phyloP scores from a whole-genome alignment of 2,888 invertebrate species.

The Torymus tubicola region DNA sequence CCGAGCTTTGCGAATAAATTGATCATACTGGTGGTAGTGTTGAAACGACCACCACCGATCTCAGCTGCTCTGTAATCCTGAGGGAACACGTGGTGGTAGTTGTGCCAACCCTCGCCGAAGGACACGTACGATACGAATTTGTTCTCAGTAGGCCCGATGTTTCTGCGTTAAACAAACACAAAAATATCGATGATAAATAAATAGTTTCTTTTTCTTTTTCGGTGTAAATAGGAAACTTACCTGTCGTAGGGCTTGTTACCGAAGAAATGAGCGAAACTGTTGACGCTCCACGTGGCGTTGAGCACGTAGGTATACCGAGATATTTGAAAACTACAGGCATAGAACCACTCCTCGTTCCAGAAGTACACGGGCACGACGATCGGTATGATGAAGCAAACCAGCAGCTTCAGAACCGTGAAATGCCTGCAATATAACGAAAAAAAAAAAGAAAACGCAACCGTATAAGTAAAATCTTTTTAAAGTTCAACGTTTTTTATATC shows the following conservation, averaged over 20 bases:
- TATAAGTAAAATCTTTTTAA: background rate
- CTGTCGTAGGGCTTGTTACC: slow-evolving; percentile 71
- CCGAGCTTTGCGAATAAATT: slow-evolving; percentile 54
- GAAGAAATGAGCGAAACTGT: slow-evolving; percentile 79
- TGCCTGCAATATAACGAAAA: slow-evolving; percentile 66
- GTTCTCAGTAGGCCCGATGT: slow-evolving; percentile 52
- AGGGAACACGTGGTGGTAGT: slow-evolving; percentile 55
- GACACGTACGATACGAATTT: slow-evolving; percentile 39
- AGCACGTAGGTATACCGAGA: slow-evolving; percentile 78
- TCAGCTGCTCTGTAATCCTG: slow-evolving; percentile 55
- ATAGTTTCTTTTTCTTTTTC: no score
- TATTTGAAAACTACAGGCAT: slow-evolving; percentile 76
- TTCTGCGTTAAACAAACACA: background rate
- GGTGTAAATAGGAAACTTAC: slow-evolving; percentile 62
- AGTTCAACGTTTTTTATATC: no score
- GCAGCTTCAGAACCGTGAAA: slow-evolving; percentile 77
- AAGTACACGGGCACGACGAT: slow-evolving; percentile 77
- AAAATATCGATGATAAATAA: no score
- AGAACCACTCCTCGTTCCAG: slow-evolving; percentile 78
- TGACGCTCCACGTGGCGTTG: slow-evolving; percentile 80
- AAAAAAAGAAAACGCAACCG: background rate
- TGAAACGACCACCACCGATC: slow-evolving; percentile 49
- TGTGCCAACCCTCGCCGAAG: slow-evolving; percentile 57
- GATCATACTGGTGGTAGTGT: slow-evolving; percentile 40
- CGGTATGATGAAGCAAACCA: slow-evolving; percentile 80